Conservation (phyloP, 92 coral and sea anemone species). For the Phenganax marumi region DNA sequence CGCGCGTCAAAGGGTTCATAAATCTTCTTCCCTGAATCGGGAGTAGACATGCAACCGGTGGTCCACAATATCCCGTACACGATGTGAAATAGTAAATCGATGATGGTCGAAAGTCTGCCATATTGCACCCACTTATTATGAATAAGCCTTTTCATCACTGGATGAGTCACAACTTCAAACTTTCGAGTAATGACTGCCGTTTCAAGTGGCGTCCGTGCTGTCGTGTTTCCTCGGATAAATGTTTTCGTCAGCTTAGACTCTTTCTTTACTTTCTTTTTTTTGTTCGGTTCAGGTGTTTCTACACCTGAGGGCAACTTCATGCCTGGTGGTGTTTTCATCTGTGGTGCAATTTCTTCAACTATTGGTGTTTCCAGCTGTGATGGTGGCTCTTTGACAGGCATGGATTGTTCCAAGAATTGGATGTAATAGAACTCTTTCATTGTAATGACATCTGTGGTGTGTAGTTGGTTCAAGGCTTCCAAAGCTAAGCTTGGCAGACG, state of each 20-base stretch:
- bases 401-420: constrained; percentile 14
- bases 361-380: background rate
- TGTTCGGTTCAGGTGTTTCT: background rate
- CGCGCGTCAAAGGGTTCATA: constrained; percentile 61
- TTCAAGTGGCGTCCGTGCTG: constrained; percentile 16
- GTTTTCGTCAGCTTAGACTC: background rate
- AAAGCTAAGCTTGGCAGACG: constrained; percentile 61
- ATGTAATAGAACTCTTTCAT: constrained; percentile 20
- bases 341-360: background rate
- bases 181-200: constrained; percentile 30
- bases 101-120: constrained; percentile 16
- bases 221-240: too few relatives aligned
- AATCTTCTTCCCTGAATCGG: constrained; percentile 61
- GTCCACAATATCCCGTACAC: constrained; percentile 79
- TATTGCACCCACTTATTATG: constrained; percentile 26
- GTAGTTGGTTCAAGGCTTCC: constrained; percentile 31
- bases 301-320: background rate
- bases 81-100: constrained; percentile 16
- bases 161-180: constrained; percentile 21
- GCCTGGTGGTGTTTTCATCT: background rate
- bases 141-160: constrained; percentile 28
- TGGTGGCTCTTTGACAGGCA: background rate
- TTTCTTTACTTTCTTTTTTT: background rate
- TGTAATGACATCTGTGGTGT: constrained; percentile 14
- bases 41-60: constrained; percentile 65